phyloP scores from a whole-genome alignment of 23 tunicate genomes.

The Halocynthia aurantium region DNA sequence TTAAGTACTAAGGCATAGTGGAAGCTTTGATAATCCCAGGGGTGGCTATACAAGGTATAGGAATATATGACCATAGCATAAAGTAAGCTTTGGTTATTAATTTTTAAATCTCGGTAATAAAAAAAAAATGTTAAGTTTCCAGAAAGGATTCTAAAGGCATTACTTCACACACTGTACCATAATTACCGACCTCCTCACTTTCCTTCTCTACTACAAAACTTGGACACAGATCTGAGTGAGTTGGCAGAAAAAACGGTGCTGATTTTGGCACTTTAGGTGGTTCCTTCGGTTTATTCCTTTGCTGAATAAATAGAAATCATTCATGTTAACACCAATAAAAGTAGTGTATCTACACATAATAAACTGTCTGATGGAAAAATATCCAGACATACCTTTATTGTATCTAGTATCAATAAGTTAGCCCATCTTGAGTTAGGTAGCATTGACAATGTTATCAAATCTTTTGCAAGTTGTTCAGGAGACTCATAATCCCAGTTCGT shows the following conservation, averaged over 20 bases:
- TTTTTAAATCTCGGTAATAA: no score
- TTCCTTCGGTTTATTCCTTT: conserved; percentile 83
- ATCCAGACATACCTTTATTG: conserved; percentile 23
- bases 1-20: no score
- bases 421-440: conserved; percentile 84
- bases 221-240: conserved; percentile 32
- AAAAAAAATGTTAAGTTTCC: no score
- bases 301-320: background rate
- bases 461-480: conserved; percentile 17
- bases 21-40: no score
- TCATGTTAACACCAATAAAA: background rate
- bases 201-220: conserved; percentile 15
- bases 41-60: no score
- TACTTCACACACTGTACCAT: background rate
- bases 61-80: no score
- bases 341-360: background rate
- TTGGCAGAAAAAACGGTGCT: conserved; percentile 96
- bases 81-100: no score
- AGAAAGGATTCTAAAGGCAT: no score
- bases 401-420: conserved; percentile 52
- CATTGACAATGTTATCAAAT: conserved; percentile 52
- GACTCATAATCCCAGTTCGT: conserved; percentile 7
- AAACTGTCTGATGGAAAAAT: background rate
- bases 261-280: conserved; percentile 59
- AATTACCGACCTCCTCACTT: background rate